Conservation (phyloP, 2,797 vertebrate species). For the Ara ararauna region DNA sequence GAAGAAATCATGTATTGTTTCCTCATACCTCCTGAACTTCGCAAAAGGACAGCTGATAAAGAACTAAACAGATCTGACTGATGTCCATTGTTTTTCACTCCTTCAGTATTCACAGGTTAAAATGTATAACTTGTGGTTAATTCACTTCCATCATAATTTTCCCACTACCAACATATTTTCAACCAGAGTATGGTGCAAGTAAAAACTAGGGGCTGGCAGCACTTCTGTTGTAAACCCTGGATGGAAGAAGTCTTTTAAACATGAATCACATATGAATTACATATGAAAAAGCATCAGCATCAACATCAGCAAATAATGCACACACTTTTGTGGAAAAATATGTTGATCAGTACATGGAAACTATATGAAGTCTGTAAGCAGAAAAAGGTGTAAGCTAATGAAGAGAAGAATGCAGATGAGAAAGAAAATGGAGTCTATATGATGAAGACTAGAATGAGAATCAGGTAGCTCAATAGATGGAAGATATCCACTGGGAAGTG, state of each 20-base stretch:
- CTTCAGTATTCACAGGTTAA: not conserved
- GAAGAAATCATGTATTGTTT: not conserved
- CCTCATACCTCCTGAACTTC: not conserved
- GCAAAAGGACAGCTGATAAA: not conserved
- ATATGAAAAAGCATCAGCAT: not conserved
- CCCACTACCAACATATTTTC: not conserved
- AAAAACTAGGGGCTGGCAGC: not conserved
- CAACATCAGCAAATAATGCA: not conserved
- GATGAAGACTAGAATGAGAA: not conserved
- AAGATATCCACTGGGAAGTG: not conserved
- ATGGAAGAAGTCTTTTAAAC: not conserved
- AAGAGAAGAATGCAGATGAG: not conserved
- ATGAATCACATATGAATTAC: not conserved
- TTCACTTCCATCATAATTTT: not conserved
- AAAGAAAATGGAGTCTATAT: not conserved
- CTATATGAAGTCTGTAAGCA: not conserved
- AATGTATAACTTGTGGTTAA: not conserved
- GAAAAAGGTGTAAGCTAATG: not conserved
- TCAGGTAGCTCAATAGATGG: not conserved
- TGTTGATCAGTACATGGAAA: not conserved
- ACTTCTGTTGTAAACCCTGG: not conserved
- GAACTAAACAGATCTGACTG: not conserved
- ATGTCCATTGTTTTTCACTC: not conserved
- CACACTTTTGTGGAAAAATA: not conserved
- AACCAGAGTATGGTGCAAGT: not conserved